Percentiles rank a stretch among this genome's conserved stretches.
Evolutionary conservation across 2,113 vertebrate species (phyloP).

Genomic region (Entomyzon cyanotis): DNA sequence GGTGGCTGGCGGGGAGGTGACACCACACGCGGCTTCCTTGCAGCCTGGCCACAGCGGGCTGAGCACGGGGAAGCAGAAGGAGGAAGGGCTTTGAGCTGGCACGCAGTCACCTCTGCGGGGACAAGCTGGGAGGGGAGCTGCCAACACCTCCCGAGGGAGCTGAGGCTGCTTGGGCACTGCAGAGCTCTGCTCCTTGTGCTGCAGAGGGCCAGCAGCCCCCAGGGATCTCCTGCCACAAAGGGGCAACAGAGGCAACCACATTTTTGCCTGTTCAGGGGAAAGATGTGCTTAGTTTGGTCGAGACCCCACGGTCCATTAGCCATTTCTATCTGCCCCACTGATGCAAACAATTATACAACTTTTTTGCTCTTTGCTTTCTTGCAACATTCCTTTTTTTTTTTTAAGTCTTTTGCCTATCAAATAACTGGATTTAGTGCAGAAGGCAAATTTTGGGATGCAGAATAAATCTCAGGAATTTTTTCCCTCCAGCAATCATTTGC

Average conservation of each 20-base stretch:
- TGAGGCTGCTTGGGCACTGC: background rate
- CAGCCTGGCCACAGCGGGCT: rapidly evolving
- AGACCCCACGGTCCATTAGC: background rate
- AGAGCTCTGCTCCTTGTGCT: background rate
- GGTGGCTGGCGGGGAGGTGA: background rate
- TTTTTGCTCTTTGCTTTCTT: background rate
- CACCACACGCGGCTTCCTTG: background rate
- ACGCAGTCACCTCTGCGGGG: background rate
- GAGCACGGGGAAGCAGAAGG: conserved; percentile 10
- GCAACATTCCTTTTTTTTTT: background rate
- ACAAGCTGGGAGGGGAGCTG: background rate
- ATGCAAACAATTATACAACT: background rate
- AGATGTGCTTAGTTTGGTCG: background rate
- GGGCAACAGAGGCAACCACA: background rate
- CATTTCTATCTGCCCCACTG: background rate
- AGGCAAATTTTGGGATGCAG: background rate
- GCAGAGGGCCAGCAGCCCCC: background rate
- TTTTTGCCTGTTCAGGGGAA: background rate
- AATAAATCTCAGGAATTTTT: background rate
- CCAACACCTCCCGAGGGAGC: background rate
- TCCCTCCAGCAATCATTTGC: background rate
- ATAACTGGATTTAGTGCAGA: background rate
- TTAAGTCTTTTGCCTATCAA: background rate
- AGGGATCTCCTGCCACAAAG: background rate
- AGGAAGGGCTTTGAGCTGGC: background rate